Percentiles rank a stretch among this genome's conserved stretches.
phyloP scores from a whole-genome alignment of 2,888 invertebrate genomes.

The Pyrochroa serraticornis region DNA sequence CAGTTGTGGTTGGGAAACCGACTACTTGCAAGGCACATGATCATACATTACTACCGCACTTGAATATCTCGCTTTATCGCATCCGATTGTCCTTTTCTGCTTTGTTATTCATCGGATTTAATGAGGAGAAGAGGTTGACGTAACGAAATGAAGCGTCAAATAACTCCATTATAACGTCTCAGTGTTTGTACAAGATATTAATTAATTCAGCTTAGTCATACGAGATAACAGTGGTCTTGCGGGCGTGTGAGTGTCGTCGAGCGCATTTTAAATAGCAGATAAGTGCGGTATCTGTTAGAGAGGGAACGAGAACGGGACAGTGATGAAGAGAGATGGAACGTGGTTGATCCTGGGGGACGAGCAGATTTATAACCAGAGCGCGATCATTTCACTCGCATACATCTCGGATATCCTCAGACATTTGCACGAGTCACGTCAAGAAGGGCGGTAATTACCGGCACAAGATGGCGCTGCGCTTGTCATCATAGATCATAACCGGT shows the following conservation, averaged over 20 bases:
- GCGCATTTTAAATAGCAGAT: conserved; percentile 28
- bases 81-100: too few species aligned
- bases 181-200: conserved; percentile 8
- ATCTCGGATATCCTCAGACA: conserved; percentile 47
- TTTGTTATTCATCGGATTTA: too few species aligned
- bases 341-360: conserved; percentile 48
- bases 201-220: conserved; percentile 17
- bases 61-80: too few species aligned
- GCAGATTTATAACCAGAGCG: conserved; percentile 51
- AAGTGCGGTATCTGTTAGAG: conserved; percentile 26
- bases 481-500: conserved; percentile 49
- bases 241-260: conserved; percentile 20
- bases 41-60: too few species aligned
- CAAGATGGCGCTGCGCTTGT: conserved; percentile 47
- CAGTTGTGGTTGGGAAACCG: too few species aligned
- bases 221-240: conserved; percentile 19
- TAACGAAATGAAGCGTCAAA: conserved; percentile 1
- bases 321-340: conserved; percentile 55
- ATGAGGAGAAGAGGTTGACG: background rate
- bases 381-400: conserved; percentile 48
- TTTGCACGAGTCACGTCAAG: conserved; percentile 48
- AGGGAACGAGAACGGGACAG: conserved; percentile 42
- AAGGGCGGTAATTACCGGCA: conserved; percentile 47
- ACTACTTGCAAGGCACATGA: too few species aligned
- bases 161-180: too few species aligned